Evolutionary conservation across 2,797 vertebrate genomes (phyloP), one percentile per base, ranked within the genome.

Genomic region (Rhynchotus rufescens): DNA sequence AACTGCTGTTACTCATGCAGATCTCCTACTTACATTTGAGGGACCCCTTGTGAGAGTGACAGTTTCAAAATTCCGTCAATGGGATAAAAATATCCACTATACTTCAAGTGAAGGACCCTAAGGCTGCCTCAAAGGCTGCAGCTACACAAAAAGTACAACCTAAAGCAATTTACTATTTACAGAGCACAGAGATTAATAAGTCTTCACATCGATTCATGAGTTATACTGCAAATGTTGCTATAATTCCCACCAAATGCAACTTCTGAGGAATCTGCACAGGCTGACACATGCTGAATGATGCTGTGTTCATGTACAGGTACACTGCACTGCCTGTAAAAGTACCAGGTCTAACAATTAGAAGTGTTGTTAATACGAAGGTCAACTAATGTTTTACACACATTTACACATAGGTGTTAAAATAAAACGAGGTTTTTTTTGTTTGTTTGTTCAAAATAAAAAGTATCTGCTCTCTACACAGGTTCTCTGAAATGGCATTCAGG

Each of bases 121-220:
- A 80, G 26, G n/a, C 10, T 82, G 59, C 51, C 80, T 84, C 77
- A 56, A 89, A 72, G 62, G 34, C 6, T 9, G 23, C 64, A 91
- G 36, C 36, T 42, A 20, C 42, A 72, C 25, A 62, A 28, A 82
- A 82, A 75, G 7, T 7, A 56, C 11, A 78, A 86, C 57, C 17
- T 0, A 4, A 78, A 90, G 59, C 34, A 59, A 28, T 66, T 68
- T 30, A 20, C 17, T 61, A 22, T 82, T 81, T 82, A 52, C 49
- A 80, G 42, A 80, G 68, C 42, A 26, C 0, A 2, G 21, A 42
- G 15, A 82, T 49, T 45, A 38, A 71, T 7, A 32, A 80, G 21
- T 14, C 49, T 86, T 72, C 20, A 25, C 34, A 44, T 1, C 13
- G 44, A 56, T 40, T 40, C 2, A 0, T 34, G 66, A 80, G n/a